Percentiles rank a stretch among this genome's conserved stretches.
phyloP scores from a whole-genome alignment of 2,797 vertebrate genomes.

The Macropodus opercularis region DNA sequence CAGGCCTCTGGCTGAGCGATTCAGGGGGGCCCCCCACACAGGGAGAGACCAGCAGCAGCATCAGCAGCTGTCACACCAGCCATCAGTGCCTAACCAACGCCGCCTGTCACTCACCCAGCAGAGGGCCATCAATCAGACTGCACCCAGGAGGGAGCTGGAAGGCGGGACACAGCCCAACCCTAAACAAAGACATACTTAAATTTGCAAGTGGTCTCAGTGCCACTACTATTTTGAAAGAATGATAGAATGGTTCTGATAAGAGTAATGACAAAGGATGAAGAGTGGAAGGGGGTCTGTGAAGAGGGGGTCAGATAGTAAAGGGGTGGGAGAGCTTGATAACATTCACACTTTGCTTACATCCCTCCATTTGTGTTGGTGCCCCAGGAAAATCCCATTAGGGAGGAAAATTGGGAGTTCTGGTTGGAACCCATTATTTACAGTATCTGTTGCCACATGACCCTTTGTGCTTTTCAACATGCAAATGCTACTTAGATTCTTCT shows the following conservation, averaged over 20 bases:
- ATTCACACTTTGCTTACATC: conserved; percentile 81
- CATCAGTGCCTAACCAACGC: conserved; percentile 70
- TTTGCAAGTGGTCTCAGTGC: conserved; percentile 80
- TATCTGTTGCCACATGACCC: conserved; percentile 33
- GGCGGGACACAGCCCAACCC: conserved; percentile 66
- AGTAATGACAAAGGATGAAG: conserved; percentile 79
- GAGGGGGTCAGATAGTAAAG: conserved; percentile 66
- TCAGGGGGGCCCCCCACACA: conserved; percentile 41
- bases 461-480: conserved; percentile 7
- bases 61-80: conserved; percentile 72
- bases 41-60: conserved; percentile 28
- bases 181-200: conserved; percentile 83
- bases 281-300: conserved; percentile 60
- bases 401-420: conserved; percentile 50
- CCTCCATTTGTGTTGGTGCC: conserved; percentile 75
- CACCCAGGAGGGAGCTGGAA: conserved; percentile 74
- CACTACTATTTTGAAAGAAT: conserved; percentile 76
- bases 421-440: conserved; percentile 36
- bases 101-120: conserved; percentile 84
- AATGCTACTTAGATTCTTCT: background rate
- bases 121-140: conserved; percentile 82
- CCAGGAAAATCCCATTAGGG: conserved; percentile 79
- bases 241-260: conserved; percentile 85
- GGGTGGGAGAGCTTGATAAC: conserved; percentile 82
- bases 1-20: conserved; percentile 34